phyloP scores from a whole-genome alignment of 1,140 invertebrate species.

The Aphaenogaster rudis region DNA sequence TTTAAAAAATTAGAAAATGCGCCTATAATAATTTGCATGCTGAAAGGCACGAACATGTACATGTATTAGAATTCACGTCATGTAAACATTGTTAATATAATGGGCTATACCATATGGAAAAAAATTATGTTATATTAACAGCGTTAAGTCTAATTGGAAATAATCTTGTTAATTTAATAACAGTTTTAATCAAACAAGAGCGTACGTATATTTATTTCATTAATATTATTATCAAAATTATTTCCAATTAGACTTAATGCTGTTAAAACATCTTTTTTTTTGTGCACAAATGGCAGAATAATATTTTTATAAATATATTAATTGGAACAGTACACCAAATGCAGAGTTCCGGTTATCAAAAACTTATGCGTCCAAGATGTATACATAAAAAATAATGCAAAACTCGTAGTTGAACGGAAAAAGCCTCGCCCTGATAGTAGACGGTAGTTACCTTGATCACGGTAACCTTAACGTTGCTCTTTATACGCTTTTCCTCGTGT shows the following conservation, averaged over 20 bases:
- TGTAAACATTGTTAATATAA: background rate
- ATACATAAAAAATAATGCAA: conserved; percentile 90
- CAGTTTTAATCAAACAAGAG: no score
- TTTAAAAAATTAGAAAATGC: background rate
- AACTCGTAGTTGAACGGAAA: conserved; percentile 89
- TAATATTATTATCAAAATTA: no score
- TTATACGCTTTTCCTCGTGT: background rate
- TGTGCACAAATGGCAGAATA: background rate
- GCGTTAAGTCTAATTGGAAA: no score
- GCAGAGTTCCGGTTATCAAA: conserved; percentile 87
- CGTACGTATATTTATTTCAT: no score
- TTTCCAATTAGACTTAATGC: no score
- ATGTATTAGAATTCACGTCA: background rate
- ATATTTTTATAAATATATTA: conserved; percentile 23
- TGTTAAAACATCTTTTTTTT: no score
- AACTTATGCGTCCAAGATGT: conserved; percentile 90
- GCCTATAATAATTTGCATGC: background rate
- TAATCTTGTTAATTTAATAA: no score
- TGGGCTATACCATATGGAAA: no score
- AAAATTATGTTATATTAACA: no score
- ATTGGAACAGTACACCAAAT: conserved; percentile 79
- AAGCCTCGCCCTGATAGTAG: conserved; percentile 89
- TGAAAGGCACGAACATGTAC: background rate
- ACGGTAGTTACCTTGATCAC: conserved; percentile 89
- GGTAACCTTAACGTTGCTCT: conserved; percentile 87